Base-by-base conservation (phyloP, 2,113 vertebrate genomes). In the Rhea americana region DNA sequence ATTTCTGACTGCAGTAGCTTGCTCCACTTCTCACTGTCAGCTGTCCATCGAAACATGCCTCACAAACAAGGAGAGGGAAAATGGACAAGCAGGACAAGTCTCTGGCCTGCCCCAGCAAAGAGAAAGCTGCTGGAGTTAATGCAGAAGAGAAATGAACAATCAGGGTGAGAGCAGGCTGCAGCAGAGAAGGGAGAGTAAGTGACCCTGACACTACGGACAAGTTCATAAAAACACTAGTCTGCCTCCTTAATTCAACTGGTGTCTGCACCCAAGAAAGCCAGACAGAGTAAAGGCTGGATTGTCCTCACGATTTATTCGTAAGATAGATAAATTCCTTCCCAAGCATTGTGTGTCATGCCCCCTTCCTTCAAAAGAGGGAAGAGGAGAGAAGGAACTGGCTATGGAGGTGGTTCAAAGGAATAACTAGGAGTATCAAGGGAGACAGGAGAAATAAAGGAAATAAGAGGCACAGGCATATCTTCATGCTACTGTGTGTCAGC, bases 401-500 rank as follows among this genome's bases (percentile, higher is more conserved):
- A 75, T 61, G n/a, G 56, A 72, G 66, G 62, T 84, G 58, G 51
- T 76, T 96, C 81, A 95, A 94, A 93, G 66, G 56, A 90, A 41
- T 41, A 68, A 14, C 6, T 30, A 47, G 16, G 35, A 51, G 9
- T 61, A 43, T 39, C 25, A 39, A 88, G 28, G 68, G 65, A 84
- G 66, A 70, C 9, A 24, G 67, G 37, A 48, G 56, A 87, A 83
- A 75, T 79, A 41, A 72, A 89, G 76, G 65, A 89, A 90, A 47
- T 41, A 45, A 80, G 70, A 88, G 68, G 47, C 86, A 8, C 2
- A 35, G 28, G 58, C 30, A 41, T 13, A 51, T 62, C 20, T 30
- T 71, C 11, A 13, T 19, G 4, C 45, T 45, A 67, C 88, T 93
- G 93, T 95, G 93, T 90, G 93, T 84, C 86, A 89, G 89, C 86